A percentile compares a stretch with the other conserved stretches of the same genome.
phyloP scores from a whole-genome alignment of 2,113 vertebrate genomes.

The Urocitellus parryii region DNA sequence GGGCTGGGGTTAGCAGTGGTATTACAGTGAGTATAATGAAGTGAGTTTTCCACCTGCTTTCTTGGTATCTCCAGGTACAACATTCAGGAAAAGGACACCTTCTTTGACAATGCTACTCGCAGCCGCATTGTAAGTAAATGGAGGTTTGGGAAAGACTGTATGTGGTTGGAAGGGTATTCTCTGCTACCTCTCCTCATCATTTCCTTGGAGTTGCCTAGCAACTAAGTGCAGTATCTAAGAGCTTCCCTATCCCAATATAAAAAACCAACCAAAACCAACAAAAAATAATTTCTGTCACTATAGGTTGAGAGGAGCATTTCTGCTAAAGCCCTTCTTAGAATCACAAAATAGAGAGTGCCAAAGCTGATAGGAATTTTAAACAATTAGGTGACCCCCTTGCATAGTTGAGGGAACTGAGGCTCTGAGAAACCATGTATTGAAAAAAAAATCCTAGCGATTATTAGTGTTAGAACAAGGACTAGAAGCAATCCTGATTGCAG shows the following conservation, averaged over 20 bases:
- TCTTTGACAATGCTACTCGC: constrained; percentile 96
- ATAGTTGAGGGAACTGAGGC: neutral
- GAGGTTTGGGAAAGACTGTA: neutral
- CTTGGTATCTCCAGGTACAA: constrained; percentile 91
- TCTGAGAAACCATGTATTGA: neutral
- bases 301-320: neutral
- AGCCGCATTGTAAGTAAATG: constrained; percentile 95
- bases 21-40: neutral
- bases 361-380: neutral
- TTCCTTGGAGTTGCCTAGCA: constrained; percentile 62
- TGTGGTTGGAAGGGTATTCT: neutral
- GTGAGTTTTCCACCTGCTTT: neutral
- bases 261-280: neutral
- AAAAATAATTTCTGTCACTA: neutral
- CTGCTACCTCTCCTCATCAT: neutral
- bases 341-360: neutral
- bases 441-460: neutral
- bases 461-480: neutral
- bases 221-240: neutral
- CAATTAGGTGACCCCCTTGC: neutral
- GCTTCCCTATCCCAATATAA: neutral
- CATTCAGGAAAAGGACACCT: constrained; percentile 93
- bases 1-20: neutral
- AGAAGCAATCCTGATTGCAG: neutral
- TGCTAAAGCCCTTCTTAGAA: neutral